These are phyloP conservation scores for Trissolcus brochymenae DNA, from an alignment of 2,888 invertebrate species.

Conservation along the genomic window DNA sequence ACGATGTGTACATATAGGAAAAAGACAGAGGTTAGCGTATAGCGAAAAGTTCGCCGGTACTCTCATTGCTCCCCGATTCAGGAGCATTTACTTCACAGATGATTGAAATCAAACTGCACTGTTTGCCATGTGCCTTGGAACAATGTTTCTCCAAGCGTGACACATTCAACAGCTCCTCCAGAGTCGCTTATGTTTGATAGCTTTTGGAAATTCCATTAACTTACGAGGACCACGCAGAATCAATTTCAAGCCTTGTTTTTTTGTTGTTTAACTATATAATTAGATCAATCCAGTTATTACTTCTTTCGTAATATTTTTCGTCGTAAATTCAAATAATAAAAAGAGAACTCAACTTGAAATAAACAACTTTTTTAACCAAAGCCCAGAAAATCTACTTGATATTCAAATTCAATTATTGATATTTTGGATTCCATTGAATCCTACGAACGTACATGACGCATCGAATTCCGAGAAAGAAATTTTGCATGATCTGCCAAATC, in stretches of 20 bases:
- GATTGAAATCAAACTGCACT: conserved; percentile 55
- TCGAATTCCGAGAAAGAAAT: conserved; percentile 24
- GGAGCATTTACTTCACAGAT: conserved; percentile 51
- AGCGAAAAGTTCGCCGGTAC: conserved; percentile 35
- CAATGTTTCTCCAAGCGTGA: conserved; percentile 49
- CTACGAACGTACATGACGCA: neutral
- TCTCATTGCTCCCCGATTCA: conserved; percentile 23
- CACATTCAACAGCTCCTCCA: conserved; percentile 44
- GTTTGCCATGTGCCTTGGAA: conserved; percentile 49
- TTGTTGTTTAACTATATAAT: conserved; percentile 39
- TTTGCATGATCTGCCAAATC: conserved; percentile 26
- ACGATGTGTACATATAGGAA: conserved; percentile 39
- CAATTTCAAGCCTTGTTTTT: conserved; percentile 20
- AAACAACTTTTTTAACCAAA: no score
- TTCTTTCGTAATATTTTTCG: neutral
- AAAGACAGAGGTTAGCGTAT: conserved; percentile 27
- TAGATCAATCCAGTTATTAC: conserved; percentile 37
- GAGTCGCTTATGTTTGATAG: conserved; percentile 47
- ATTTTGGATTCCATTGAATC: neutral
- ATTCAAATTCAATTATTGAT: neutral
- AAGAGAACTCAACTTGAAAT: no score
- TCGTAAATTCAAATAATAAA: neutral
- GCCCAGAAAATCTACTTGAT: neutral
- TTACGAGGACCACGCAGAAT: conserved; percentile 17
- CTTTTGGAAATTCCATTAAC: conserved; percentile 48